These are phyloP conservation scores for Rhabdophis nuchalis DNA, from an alignment of 2,797 vertebrate species.

Conservation along the genomic window DNA sequence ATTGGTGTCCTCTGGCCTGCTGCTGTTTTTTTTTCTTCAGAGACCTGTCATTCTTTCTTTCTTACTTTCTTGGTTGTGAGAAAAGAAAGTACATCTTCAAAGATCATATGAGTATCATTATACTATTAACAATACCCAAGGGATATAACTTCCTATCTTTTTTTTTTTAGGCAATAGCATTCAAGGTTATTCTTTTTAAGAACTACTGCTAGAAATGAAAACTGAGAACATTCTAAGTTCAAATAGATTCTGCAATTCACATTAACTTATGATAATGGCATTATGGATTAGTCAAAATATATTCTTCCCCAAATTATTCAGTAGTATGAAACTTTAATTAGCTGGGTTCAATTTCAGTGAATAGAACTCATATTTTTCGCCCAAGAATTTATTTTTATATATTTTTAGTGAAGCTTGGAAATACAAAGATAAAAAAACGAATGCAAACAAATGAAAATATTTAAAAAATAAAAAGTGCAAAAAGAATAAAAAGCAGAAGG, in stretches of 20 bases:
- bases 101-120: conserved; percentile 20
- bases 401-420: neutral
- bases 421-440: neutral
- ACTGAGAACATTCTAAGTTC: conserved; percentile 9
- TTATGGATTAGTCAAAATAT: conserved; percentile 18
- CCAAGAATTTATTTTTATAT: neutral
- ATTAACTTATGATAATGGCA: neutral
- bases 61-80: neutral
- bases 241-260: conserved; percentile 26
- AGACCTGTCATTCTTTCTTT: conserved; percentile 7
- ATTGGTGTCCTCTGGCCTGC: neutral
- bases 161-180: conserved; percentile 25
- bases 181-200: conserved; percentile 38
- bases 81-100: conserved; percentile 15
- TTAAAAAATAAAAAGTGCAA: neutral
- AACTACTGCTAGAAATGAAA: conserved; percentile 22
- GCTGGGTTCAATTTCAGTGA: neutral
- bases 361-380: neutral
- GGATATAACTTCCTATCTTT: conserved; percentile 6
- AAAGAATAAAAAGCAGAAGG: neutral
- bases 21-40: conserved; percentile 12
- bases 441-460: neutral
- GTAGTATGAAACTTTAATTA: conserved; percentile 19
- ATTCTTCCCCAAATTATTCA: neutral
- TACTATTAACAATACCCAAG: conserved; percentile 12